Evolutionary conservation across 1,140 invertebrate genomes (phyloP).

Genomic region (Pentalonia nigronervosa): DNA sequence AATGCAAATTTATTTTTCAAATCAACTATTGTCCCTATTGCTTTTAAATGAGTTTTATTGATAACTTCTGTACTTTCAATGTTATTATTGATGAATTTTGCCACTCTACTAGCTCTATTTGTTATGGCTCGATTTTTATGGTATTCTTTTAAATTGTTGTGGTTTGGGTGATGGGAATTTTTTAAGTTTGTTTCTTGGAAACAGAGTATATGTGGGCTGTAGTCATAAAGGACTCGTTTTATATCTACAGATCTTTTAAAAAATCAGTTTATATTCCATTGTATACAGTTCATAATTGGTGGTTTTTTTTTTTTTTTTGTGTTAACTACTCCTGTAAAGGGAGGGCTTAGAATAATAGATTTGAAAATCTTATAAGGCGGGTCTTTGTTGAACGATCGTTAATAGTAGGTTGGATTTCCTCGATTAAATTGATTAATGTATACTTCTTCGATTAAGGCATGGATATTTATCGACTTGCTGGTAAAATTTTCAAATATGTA

Average conservation of each 20-base stretch:
- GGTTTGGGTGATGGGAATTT: not conserved
- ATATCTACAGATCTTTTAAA: not conserved
- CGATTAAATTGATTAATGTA: no score
- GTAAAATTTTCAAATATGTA: no score
- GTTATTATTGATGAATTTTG: not conserved
- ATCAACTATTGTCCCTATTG: not conserved
- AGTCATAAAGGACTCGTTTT: not conserved
- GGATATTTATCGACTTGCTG: no score
- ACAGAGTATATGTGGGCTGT: not conserved
- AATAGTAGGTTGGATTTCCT: no score
- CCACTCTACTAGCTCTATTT: not conserved
- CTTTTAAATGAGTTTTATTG: conserved; percentile 2
- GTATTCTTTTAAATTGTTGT: not conserved
- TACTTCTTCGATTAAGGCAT: no score
- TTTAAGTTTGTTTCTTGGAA: conserved; percentile 17
- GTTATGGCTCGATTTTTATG: not conserved
- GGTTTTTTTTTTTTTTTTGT: no score
- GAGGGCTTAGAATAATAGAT: not conserved
- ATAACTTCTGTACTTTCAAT: not conserved
- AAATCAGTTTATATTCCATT: conserved; percentile 1
- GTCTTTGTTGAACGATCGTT: no score
- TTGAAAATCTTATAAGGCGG: not conserved
- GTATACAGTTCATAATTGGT: not conserved
- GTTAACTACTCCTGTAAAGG: no score
- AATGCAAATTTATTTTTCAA: not conserved